These are phyloP conservation scores for Tipula lateralis DNA, from an alignment of 2,888 invertebrate species.

Conservation along the genomic window DNA sequence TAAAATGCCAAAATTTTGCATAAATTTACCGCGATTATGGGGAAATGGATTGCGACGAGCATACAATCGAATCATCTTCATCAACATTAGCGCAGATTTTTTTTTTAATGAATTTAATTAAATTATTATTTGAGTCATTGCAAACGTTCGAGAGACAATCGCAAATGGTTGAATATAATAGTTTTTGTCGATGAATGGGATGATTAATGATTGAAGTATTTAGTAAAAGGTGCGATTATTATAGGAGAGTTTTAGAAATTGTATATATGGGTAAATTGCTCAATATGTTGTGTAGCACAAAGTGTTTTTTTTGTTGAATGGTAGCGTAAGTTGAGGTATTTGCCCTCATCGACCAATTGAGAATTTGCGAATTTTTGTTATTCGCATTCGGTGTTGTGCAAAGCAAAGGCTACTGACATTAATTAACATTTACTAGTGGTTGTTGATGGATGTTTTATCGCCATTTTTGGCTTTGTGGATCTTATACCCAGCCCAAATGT, in stretches of 20 bases:
- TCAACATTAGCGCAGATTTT: neutral
- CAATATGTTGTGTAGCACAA: too few relatives aligned
- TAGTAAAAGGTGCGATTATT: constrained; percentile 7
- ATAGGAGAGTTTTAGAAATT: neutral
- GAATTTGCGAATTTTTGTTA: neutral
- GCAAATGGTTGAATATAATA: neutral
- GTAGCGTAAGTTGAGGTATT: neutral
- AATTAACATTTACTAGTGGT: neutral
- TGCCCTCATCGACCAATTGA: neutral
- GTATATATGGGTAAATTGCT: neutral
- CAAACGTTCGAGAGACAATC: neutral
- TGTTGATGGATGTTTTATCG: neutral
- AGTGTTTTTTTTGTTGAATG: neutral
- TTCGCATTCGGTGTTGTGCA: neutral
- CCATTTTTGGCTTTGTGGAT: neutral
- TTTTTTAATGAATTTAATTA: neutral
- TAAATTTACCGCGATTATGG: neutral
- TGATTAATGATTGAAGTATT: neutral
- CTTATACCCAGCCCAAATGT: neutral
- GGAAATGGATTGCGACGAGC: neutral
- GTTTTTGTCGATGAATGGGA: constrained; percentile 2
- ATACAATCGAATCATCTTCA: neutral
- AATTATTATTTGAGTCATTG: neutral
- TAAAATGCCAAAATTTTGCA: constrained; percentile 19
- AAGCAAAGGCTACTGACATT: neutral